Evolutionary conservation across 2,797 vertebrate genomes (phyloP).

Genomic region (Rhabdophis nuchalis): DNA sequence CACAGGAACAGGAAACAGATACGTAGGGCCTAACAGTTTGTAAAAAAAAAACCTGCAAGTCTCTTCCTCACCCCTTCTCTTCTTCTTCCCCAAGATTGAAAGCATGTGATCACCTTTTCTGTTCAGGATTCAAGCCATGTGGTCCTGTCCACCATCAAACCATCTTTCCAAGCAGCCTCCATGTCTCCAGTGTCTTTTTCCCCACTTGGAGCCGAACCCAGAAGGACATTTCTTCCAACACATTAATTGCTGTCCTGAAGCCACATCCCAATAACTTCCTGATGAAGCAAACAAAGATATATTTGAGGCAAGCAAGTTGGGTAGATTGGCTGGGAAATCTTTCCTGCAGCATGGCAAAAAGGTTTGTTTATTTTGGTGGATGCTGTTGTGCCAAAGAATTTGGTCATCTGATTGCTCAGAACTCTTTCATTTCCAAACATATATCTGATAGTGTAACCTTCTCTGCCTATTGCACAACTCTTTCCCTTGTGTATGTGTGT

Average conservation of each 20-base stretch:
- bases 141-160: too few species aligned
- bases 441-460: slow-evolving; percentile 43
- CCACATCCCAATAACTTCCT: slow-evolving; percentile 37
- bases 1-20: too few species aligned
- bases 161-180: too few species aligned
- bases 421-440: slow-evolving; percentile 41
- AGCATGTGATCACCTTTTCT: too few species aligned
- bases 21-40: too few species aligned
- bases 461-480: slow-evolving; percentile 51
- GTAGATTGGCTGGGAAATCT: slow-evolving; percentile 36
- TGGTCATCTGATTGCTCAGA: slow-evolving; percentile 32
- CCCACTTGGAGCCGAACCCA: too few species aligned
- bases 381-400: slow-evolving; percentile 40
- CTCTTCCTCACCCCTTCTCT: too few species aligned
- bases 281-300: slow-evolving; percentile 33
- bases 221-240: too few species aligned
- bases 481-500: neutral
- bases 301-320: slow-evolving; percentile 12
- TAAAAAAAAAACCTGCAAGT: too few species aligned
- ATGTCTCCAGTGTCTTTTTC: too few species aligned
- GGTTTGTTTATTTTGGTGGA: slow-evolving; percentile 58
- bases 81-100: too few species aligned
- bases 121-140: too few species aligned
- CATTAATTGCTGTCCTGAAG: slow-evolving; percentile 20
- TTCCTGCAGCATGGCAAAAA: slow-evolving; percentile 22